Evolutionary conservation across 2,888 invertebrate genomes (phyloP).

Genomic region (Drosophila infuscata): DNA sequence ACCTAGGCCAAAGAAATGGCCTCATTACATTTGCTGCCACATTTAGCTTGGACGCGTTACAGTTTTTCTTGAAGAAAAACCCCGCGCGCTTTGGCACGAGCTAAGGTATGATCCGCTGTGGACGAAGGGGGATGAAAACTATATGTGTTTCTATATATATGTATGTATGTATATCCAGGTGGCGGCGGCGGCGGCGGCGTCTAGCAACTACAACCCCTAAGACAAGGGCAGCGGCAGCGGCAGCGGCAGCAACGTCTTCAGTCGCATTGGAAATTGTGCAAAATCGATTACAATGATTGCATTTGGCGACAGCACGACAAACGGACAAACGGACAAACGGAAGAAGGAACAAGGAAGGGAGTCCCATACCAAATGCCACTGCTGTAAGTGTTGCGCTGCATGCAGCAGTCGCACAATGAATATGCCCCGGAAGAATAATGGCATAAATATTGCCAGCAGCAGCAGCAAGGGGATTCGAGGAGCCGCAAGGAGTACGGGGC

Average conservation of each 20-base stretch:
- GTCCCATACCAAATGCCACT: conserved; percentile 23
- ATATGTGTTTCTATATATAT: not conserved
- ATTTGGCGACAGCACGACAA: conserved; percentile 68
- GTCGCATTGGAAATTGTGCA: conserved; percentile 78
- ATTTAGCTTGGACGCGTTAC: conserved; percentile 67
- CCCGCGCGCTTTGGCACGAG: conserved; percentile 80
- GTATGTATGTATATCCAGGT: conserved; percentile 55
- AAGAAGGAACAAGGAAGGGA: conserved; percentile 52
- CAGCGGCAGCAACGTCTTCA: conserved; percentile 56
- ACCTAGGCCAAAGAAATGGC: conserved; percentile 34
- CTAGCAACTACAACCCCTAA: conserved; percentile 61
- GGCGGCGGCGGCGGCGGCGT: conserved; percentile 60
- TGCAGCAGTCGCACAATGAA: conserved; percentile 56
- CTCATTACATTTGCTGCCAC: conserved; percentile 75
- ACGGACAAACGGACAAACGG: conserved; percentile 41
- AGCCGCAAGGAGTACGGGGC: conserved; percentile 51
- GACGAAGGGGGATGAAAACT: conserved; percentile 72
- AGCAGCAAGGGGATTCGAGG: conserved; percentile 47
- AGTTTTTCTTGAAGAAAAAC: conserved; percentile 68
- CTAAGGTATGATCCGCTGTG: conserved; percentile 75
- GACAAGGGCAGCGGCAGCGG: conserved; percentile 10
- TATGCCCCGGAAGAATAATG: conserved; percentile 77
- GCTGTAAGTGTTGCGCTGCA: conserved; percentile 57
- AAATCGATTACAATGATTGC: conserved; percentile 81
- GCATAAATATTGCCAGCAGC: conserved; percentile 63